Evolutionary conservation across 2,888 invertebrate genomes (phyloP).

Genomic region (Drosophila picticornis): DNA sequence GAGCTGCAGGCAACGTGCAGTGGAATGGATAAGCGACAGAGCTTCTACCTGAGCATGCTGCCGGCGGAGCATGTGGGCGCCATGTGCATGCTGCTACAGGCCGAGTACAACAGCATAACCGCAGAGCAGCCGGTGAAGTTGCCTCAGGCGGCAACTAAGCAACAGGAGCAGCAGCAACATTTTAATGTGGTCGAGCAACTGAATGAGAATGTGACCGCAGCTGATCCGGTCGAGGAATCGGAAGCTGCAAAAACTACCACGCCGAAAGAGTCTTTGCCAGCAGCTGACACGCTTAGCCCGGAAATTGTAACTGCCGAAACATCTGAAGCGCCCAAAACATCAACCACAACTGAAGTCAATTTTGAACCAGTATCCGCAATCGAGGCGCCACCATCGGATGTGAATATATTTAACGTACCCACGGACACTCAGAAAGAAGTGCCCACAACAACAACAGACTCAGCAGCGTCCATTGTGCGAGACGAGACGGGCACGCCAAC

Average conservation of each 20-base stretch:
- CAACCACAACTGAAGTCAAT: slow-evolving; percentile 1
- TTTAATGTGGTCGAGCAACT: slow-evolving; percentile 27
- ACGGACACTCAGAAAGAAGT: slow-evolving; percentile 35
- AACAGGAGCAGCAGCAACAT: slow-evolving; percentile 58
- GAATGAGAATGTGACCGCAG: slow-evolving; percentile 38
- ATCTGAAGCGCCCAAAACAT: slow-evolving; percentile 20
- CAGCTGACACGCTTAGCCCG: not conserved
- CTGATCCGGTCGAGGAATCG: not conserved
- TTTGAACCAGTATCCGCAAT: not conserved
- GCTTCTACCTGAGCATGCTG: slow-evolving; percentile 88
- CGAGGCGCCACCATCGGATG: slow-evolving; percentile 57
- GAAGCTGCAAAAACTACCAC: not conserved
- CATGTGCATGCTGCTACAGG: slow-evolving; percentile 91
- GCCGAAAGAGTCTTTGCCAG: not conserved
- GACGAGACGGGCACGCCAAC: slow-evolving; percentile 16
- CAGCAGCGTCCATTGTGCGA: slow-evolving; percentile 16
- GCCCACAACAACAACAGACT: slow-evolving; percentile 11
- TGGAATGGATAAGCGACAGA: slow-evolving; percentile 73
- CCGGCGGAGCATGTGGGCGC: slow-evolving; percentile 90
- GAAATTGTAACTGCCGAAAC: slow-evolving; percentile 25
- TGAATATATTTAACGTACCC: slow-evolving; percentile 67
- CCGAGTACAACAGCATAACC: slow-evolving; percentile 36
- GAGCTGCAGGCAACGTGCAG: slow-evolving; percentile 21
- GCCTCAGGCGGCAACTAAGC: slow-evolving; percentile 8
- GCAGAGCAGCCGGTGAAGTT: slow-evolving; percentile 10